Conservation (phyloP, 2,888 invertebrate genomes). For the Athalia rosae region DNA sequence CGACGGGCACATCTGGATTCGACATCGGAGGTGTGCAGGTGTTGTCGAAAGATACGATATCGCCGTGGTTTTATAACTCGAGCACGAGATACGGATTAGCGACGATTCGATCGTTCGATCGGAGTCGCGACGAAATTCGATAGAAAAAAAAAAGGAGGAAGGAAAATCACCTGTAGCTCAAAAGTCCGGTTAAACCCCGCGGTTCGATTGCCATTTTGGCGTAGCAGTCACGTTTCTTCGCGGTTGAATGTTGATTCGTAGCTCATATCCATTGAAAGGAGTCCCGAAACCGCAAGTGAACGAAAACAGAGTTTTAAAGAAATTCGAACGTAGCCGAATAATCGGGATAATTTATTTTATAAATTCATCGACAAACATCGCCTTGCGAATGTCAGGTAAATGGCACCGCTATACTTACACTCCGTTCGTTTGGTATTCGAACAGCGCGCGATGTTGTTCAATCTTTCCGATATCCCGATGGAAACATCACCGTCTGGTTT, state of each 20-base stretch:
- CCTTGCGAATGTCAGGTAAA: not conserved
- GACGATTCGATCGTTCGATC: not conserved
- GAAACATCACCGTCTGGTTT: conserved; percentile 16
- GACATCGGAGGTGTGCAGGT: not conserved
- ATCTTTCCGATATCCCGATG: not conserved
- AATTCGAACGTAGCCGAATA: too few species aligned
- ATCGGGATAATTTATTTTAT: too few species aligned
- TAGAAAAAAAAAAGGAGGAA: too few species aligned
- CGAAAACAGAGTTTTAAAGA: conserved; percentile 8
- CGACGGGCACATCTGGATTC: not conserved
- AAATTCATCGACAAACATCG: not conserved
- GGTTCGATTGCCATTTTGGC: conserved; percentile 24
- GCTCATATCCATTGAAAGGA: not conserved
- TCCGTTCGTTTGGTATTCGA: conserved; percentile 9
- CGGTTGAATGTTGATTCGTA: conserved; percentile 35
- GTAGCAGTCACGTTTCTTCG: conserved; percentile 16
- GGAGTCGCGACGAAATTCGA: not conserved
- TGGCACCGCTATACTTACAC: too few species aligned
- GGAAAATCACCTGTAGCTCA: not conserved
- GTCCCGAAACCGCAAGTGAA: not conserved
- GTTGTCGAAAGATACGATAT: not conserved
- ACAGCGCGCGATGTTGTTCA: conserved; percentile 16
- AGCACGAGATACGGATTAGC: not conserved
- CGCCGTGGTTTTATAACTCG: not conserved
- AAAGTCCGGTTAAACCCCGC: conserved; percentile 5